These are phyloP conservation scores for Porites lobata DNA, from an alignment of 92 coral and sea anemone genomes.

Conservation along the genomic window DNA sequence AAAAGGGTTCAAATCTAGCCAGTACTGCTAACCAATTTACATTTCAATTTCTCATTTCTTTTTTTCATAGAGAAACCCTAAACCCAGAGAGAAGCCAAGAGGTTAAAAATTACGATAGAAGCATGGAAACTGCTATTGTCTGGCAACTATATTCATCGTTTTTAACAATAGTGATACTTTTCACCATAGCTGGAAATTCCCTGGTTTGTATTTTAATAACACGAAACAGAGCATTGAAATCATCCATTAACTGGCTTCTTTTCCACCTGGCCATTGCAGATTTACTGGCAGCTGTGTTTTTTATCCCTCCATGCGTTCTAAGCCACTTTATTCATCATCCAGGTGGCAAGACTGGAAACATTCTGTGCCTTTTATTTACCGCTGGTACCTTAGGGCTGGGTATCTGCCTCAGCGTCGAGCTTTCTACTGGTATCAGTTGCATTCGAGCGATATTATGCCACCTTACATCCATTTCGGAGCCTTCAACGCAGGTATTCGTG, in stretches of 20 bases:
- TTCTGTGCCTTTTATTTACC: slow-evolving; percentile 23
- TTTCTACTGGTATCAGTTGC: slow-evolving; percentile 25
- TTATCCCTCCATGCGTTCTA: slow-evolving; percentile 17
- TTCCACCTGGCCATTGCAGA: slow-evolving; percentile 36
- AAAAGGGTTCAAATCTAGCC: not conserved
- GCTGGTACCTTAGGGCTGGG: slow-evolving; percentile 36
- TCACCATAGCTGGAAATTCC: slow-evolving; percentile 30
- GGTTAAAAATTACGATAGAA: too few relatives aligned
- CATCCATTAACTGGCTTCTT: slow-evolving; percentile 45
- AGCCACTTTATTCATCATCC: slow-evolving; percentile 20
- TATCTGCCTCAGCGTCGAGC: slow-evolving; percentile 29
- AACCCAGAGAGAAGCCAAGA: not conserved
- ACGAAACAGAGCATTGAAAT: slow-evolving; percentile 15
- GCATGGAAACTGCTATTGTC: not conserved
- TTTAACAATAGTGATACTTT: not conserved
- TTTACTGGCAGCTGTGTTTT: slow-evolving; percentile 24
- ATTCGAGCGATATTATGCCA: slow-evolving; percentile 35
- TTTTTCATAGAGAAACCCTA: not conserved
- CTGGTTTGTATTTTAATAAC: slow-evolving; percentile 21
- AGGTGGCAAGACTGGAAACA: slow-evolving; percentile 15
- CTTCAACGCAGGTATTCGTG: not conserved
- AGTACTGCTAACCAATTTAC: not conserved
- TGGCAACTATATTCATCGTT: not conserved
- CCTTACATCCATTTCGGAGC: slow-evolving; percentile 23
- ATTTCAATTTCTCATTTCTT: not conserved